Conservation (phyloP, 1,140 invertebrate genomes). For the Teleopsis dalmanni region DNA sequence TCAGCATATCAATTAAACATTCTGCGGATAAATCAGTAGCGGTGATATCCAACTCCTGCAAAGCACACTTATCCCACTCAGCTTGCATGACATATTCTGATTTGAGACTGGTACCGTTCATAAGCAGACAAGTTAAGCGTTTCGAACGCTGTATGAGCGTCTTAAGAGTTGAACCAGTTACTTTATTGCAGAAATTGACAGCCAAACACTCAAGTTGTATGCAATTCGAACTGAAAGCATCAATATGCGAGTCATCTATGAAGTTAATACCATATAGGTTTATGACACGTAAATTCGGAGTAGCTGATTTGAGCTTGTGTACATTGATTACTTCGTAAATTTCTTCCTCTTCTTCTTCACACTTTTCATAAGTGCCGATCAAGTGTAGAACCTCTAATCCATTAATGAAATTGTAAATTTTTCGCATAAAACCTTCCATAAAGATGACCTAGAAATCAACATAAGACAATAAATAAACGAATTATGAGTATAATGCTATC, state of each 20-base stretch:
- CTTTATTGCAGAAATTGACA: constrained; percentile 93
- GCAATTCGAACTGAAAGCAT: constrained; percentile 91
- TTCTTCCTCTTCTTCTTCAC: constrained; percentile 98
- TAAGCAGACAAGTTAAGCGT: constrained; percentile 82
- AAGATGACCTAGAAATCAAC: constrained; percentile 96
- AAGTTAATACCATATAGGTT: constrained; percentile 97
- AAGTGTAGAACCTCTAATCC: constrained; percentile 96
- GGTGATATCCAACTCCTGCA: constrained; percentile 94
- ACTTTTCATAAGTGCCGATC: constrained; percentile 97
- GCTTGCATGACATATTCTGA: constrained; percentile 89
- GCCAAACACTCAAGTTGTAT: constrained; percentile 95
- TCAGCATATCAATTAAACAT: constrained; percentile 87
- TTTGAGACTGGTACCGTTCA: constrained; percentile 91
- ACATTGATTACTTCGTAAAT: constrained; percentile 99
- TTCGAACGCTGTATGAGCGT: constrained; percentile 89
- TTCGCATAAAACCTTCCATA: constrained; percentile 99
- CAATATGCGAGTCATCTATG: constrained; percentile 97
- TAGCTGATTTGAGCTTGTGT: constrained; percentile 93
- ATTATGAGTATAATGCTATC: neutral
- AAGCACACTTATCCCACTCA: constrained; percentile 87
- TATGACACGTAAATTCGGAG: constrained; percentile 89
- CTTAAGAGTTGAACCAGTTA: constrained; percentile 94
- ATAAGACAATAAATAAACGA: no score
- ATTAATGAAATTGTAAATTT: constrained; percentile 99
- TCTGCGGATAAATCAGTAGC: constrained; percentile 93